These are phyloP conservation scores for Chromis chromis DNA, from an alignment of 2,797 vertebrate genomes.

Conservation along the genomic window DNA sequence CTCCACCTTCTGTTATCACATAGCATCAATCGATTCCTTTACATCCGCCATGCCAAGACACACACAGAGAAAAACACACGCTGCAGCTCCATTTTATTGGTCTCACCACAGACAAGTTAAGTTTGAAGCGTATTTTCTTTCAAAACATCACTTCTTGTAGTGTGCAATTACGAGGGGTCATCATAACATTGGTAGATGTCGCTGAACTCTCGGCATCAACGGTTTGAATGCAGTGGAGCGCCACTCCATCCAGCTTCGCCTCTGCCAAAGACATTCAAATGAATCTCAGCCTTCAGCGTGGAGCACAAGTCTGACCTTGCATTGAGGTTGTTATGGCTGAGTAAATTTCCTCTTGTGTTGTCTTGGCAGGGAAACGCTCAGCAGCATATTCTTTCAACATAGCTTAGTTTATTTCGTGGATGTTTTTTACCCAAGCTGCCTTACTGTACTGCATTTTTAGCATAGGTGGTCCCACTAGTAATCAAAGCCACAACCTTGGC, in stretches of 20 bases:
- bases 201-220: conserved; percentile 48
- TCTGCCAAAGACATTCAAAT: conserved; percentile 56
- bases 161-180: conserved; percentile 65
- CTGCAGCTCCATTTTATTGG: conserved; percentile 39
- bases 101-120: conserved; percentile 65
- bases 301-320: conserved; percentile 58
- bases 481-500: conserved; percentile 56
- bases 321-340: conserved; percentile 57
- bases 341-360: conserved; percentile 61
- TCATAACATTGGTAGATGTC: conserved; percentile 59
- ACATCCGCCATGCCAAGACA: neutral
- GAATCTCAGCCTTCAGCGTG: conserved; percentile 39
- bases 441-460: conserved; percentile 38
- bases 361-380: conserved; percentile 48
- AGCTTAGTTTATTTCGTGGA: conserved; percentile 27
- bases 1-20: conserved; percentile 25
- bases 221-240: conserved; percentile 44
- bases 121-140: conserved; percentile 66
- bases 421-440: conserved; percentile 31
- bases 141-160: conserved; percentile 65
- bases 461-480: conserved; percentile 43
- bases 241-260: conserved; percentile 17
- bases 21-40: neutral
- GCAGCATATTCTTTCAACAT: conserved; percentile 40
- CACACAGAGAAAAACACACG: conserved; percentile 6